Percentiles rank a stretch among this genome's conserved stretches.
Evolutionary conservation across 2,113 vertebrate species (phyloP).

Genomic region (Nothocercus nigrocapillus): DNA sequence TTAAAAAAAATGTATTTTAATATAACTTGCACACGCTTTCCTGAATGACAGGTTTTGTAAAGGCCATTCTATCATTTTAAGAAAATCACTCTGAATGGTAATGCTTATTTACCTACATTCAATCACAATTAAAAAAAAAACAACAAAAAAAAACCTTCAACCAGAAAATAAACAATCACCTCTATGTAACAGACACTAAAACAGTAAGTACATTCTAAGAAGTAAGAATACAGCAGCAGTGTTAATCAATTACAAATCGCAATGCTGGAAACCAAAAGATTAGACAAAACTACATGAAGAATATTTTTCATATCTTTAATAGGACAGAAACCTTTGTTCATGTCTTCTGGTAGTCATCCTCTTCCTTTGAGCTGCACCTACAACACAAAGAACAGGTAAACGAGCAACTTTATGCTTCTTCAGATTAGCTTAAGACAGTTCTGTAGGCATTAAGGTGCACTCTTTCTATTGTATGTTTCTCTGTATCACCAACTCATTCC

Average conservation of each 20-base stretch:
- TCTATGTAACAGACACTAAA: conserved; percentile 12
- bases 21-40: neutral
- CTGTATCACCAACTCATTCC: conserved; percentile 66
- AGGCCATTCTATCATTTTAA: neutral
- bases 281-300: conserved; percentile 72
- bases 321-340: conserved; percentile 90
- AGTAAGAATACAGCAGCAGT: conserved; percentile 32
- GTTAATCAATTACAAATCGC: conserved; percentile 59
- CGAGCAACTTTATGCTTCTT: conserved; percentile 87
- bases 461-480: conserved; percentile 73
- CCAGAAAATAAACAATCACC: neutral
- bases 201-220: conserved; percentile 37
- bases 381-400: conserved; percentile 93
- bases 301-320: conserved; percentile 77
- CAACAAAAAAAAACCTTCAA: neutral
- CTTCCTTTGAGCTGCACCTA: conserved; percentile 90
- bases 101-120: neutral
- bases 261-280: conserved; percentile 77
- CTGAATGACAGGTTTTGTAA: neutral
- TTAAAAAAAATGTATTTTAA: neutral
- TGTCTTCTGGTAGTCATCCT: conserved; percentile 85
- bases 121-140: neutral
- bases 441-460: conserved; percentile 80
- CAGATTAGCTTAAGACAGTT: conserved; percentile 70
- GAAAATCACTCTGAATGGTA: neutral